Conservation (phyloP, 2,113 vertebrate species). For the Nesoenas mayeri region DNA sequence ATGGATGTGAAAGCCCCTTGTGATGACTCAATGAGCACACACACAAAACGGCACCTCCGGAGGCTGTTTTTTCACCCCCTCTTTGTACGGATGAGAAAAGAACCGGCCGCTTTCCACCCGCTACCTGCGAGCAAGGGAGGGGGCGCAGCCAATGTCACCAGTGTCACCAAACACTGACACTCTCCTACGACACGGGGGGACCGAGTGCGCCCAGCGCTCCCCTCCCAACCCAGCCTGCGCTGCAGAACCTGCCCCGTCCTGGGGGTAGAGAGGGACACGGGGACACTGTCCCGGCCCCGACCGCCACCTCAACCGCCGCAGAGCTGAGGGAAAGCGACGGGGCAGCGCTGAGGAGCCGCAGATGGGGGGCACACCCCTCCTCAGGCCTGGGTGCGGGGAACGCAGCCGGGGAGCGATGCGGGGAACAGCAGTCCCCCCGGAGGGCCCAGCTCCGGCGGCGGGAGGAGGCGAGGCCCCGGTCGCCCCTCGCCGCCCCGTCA, state of each 20-base stretch:
- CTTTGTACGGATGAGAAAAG: not conserved
- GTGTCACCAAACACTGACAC: not conserved
- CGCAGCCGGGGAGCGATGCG: not conserved
- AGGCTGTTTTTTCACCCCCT: rapidly evolving
- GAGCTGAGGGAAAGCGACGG: not conserved
- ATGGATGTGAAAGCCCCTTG: rapidly evolving
- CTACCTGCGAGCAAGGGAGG: not conserved
- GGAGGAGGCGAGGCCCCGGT: not conserved
- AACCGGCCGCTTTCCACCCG: not conserved
- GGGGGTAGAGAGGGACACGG: too few relatives aligned
- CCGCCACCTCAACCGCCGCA: not conserved
- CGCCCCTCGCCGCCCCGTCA: not conserved
- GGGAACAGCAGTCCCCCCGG: not conserved
- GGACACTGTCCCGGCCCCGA: not conserved
- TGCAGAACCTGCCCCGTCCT: not conserved
- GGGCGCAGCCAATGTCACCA: not conserved
- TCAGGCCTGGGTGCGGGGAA: not conserved
- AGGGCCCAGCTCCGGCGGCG: not conserved
- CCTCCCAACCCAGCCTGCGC: not conserved
- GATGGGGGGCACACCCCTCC: not conserved
- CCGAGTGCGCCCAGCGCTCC: not conserved
- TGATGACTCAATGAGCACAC: rapidly evolving
- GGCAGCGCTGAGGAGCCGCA: not conserved
- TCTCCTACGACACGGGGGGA: too few relatives aligned
- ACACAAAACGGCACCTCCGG: not conserved